Base-by-base conservation (phyloP, 1,140 invertebrate species). In the Brachionus paranguensis region DNA sequence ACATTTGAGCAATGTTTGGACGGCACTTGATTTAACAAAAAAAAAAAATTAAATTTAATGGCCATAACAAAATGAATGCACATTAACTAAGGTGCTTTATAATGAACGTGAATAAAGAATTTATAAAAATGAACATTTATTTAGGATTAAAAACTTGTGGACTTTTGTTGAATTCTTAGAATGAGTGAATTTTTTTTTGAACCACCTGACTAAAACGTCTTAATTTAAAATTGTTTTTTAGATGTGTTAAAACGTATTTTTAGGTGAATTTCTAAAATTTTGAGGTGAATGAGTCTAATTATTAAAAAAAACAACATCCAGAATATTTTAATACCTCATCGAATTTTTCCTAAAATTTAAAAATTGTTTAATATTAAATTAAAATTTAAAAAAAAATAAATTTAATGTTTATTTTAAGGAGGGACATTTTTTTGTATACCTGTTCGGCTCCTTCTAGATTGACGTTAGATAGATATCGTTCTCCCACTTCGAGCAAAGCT, bases 401-500 rank as follows among this genome's bases (percentile, higher is more conserved):
- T 27, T 17, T 29, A 53, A 50, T 27, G 5, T 33, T n/a, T 70
- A 37, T 37, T 37, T 7, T 29, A 10, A 70, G 14, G 41, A 43
- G 33, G 11, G n/a, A 72, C 0, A 33, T 43, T 72, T 5, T 29
- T 65, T 65, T 72, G 33, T n/a, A 43, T 68, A 86, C 84, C 45
- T 84, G 45, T 55, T 79, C 47, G 24, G 65, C 50, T 24, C 70
- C 78, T 27, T 55, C 65, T 5, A 88, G 81, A 68, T 86, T 64
- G 11, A 87, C 79, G 37, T 86, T 85, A 17, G 60, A 72, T 3
- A 91, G 86, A 84, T 89, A 91, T 79, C 89, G 87, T 68, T 89
- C 87, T 24, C 90, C 89, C 10, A 95, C 94, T 90, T 95, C 94
- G 11, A 95, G 89, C 17, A 96, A 89, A n/a, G 94, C 94, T 87